Evolutionary conservation across 1,140 invertebrate species (phyloP).

Genomic region (Bacillus rossius): DNA sequence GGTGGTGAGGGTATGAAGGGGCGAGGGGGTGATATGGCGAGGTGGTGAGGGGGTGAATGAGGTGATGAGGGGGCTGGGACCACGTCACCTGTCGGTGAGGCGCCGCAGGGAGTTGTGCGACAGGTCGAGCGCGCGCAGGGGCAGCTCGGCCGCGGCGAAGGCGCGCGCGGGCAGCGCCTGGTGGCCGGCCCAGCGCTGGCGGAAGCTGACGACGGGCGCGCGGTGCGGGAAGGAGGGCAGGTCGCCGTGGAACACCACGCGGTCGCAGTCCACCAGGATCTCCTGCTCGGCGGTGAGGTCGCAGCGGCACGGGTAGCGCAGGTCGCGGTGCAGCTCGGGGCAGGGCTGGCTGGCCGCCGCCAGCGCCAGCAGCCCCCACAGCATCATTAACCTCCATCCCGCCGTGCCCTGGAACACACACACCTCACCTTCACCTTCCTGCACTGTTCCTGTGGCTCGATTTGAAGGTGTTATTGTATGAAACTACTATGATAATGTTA

Average conservation of each 20-base stretch:
- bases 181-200: constrained; percentile 68
- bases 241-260: constrained; percentile 71
- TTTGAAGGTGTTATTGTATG: too few species aligned
- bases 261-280: constrained; percentile 69
- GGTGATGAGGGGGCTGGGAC: too few species aligned
- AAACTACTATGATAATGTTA: too few species aligned
- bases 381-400: neutral
- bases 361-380: neutral
- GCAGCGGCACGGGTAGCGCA: constrained; percentile 57
- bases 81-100: constrained; percentile 65
- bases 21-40: too few species aligned
- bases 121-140: constrained; percentile 68
- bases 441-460: too few species aligned
- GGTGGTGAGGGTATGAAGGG: too few species aligned
- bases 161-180: constrained; percentile 71
- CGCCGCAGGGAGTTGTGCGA: constrained; percentile 75
- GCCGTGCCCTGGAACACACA: neutral
- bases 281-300: constrained; percentile 37
- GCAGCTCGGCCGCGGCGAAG: constrained; percentile 45
- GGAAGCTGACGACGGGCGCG: constrained; percentile 67
- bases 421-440: too few species aligned
- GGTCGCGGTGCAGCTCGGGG: constrained; percentile 55
- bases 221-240: constrained; percentile 64
- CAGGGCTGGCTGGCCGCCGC: constrained; percentile 50
- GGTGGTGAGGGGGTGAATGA: too few species aligned